phyloP scores from a whole-genome alignment of 2,113 vertebrate genomes.

The Apodemus sylvaticus region DNA sequence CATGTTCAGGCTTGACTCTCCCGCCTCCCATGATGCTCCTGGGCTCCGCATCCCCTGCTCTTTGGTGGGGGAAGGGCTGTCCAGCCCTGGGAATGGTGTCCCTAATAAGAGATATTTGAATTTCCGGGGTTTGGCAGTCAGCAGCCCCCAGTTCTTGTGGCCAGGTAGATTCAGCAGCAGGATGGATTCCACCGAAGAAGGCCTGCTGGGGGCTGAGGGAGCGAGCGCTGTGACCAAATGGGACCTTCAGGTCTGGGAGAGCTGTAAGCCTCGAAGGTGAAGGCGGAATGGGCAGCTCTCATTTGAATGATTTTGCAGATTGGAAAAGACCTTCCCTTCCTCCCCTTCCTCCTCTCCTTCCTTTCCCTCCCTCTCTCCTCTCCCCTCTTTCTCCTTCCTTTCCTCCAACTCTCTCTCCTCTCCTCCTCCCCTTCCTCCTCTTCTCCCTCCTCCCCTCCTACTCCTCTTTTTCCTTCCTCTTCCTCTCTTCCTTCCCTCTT shows the following conservation, averaged over 20 bases:
- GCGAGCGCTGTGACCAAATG: background rate
- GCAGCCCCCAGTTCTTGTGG: background rate
- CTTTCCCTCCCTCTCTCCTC: rapidly evolving
- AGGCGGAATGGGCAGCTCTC: background rate
- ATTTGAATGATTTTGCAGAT: background rate
- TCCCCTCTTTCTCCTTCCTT: rapidly evolving
- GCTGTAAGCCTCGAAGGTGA: background rate
- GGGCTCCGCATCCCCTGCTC: background rate
- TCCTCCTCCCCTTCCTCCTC: rapidly evolving
- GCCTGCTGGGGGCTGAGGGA: background rate
- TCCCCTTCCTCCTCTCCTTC: rapidly evolving
- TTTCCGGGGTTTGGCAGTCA: background rate
- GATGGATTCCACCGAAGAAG: background rate
- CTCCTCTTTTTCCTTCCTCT: no score
- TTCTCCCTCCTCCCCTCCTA: no score
- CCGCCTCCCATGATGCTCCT: background rate
- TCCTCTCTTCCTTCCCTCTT: no score
- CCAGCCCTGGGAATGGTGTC: background rate
- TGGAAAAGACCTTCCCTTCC: background rate
- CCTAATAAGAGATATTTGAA: background rate
- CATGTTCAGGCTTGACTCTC: background rate
- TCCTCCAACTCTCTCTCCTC: no score
- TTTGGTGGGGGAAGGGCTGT: background rate
- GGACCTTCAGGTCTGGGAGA: background rate
- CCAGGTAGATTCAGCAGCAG: background rate